phyloP scores from a whole-genome alignment of 2,888 invertebrate species.

The Pammene aurita region DNA sequence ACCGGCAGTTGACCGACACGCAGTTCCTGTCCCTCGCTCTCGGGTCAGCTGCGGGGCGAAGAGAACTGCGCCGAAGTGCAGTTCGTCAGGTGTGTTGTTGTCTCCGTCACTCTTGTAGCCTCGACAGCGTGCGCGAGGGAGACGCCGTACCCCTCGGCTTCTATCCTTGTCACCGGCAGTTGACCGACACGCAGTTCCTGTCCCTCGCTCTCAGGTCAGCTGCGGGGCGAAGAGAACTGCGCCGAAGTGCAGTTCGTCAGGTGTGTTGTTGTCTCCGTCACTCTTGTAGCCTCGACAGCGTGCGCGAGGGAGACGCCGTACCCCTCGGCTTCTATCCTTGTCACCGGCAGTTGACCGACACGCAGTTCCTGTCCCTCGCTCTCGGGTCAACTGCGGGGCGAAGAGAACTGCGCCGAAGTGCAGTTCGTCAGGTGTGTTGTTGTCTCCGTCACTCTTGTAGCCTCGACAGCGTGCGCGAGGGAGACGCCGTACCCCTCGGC shows the following conservation, averaged over 20 bases:
- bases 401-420: conserved; percentile 89
- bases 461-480: conserved; percentile 88
- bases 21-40: conserved; percentile 88
- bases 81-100: conserved; percentile 64
- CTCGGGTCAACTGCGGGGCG: conserved; percentile 88
- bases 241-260: conserved; percentile 84
- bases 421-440: conserved; percentile 67
- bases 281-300: conserved; percentile 80
- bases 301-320: conserved; percentile 87
- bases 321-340: conserved; percentile 90
- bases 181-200: conserved; percentile 88
- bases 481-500: conserved; percentile 87
- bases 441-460: not conserved
- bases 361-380: conserved; percentile 90
- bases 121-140: conserved; percentile 88
- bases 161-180: conserved; percentile 87
- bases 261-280: conserved; percentile 46
- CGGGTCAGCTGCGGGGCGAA: conserved; percentile 90
- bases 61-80: conserved; percentile 88
- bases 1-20: conserved; percentile 84
- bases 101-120: not conserved
- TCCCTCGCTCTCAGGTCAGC: conserved; percentile 86
- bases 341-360: conserved; percentile 84
- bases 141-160: conserved; percentile 87
- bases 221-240: conserved; percentile 90